Conservation (phyloP, 2,113 vertebrate species). For the Gymnobelideus leadbeateri region DNA sequence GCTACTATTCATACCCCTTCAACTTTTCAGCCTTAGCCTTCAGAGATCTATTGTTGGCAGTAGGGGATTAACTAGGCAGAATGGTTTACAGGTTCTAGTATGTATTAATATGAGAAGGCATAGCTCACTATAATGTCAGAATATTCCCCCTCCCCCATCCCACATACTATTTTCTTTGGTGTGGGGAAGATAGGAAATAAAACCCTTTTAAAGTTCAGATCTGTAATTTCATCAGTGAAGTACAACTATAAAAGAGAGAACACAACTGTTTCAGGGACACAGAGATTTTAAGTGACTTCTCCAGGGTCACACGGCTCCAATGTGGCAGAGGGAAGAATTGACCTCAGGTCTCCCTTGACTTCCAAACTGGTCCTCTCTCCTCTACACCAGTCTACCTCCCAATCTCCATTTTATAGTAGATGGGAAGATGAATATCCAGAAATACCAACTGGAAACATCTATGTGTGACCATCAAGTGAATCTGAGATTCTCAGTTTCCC, state of each 20-base stretch:
- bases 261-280: no score
- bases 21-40: background rate
- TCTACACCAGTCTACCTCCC: background rate
- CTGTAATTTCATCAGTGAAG: background rate
- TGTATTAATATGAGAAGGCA: background rate
- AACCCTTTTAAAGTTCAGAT: background rate
- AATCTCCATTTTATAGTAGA: slow-evolving; percentile 6
- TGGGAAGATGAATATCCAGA: background rate
- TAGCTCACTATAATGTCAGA: background rate
- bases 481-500: background rate
- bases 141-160: background rate
- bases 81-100: background rate
- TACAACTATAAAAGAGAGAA: background rate
- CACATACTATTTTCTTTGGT: background rate
- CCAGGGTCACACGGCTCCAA: background rate
- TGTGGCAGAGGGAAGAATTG: background rate
- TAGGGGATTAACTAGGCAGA: background rate
- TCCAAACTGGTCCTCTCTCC: background rate
- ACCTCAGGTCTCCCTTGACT: background rate
- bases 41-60: background rate
- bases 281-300: background rate
- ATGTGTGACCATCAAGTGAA: background rate
- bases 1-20: background rate
- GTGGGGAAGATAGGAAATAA: background rate
- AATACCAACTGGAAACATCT: background rate